A percentile compares a stretch with the other conserved stretches of the same genome.
Conservation (phyloP, 2,113 vertebrate species). For the Donacobius atricapilla region DNA sequence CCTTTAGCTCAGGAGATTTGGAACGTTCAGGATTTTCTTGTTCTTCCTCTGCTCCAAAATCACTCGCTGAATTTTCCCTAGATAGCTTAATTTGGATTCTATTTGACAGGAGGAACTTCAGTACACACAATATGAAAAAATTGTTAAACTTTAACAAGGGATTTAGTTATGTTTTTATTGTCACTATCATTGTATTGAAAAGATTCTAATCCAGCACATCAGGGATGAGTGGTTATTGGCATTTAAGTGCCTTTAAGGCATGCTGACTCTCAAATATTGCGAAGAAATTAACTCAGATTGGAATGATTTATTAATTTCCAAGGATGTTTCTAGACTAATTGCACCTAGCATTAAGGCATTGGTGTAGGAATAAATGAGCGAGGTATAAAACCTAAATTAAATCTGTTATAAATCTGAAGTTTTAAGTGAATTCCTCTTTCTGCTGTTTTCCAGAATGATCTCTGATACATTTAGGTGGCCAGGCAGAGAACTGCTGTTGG, state of each 20-base stretch:
- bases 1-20: slow-evolving; percentile 36
- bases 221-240: background rate
- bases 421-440: background rate
- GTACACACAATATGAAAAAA: background rate
- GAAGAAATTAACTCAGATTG: slow-evolving; percentile 34
- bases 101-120: slow-evolving; percentile 28
- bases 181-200: background rate
- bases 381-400: background rate
- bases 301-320: background rate
- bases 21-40: background rate
- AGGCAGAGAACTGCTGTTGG: background rate
- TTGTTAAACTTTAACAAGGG: slow-evolving; percentile 26
- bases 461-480: background rate
- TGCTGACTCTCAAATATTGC: background rate
- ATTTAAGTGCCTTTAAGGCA: background rate
- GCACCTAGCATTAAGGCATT: background rate
- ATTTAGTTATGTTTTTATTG: background rate
- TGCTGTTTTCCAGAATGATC: background rate
- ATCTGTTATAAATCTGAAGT: background rate
- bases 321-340: background rate
- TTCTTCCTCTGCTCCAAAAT: background rate
- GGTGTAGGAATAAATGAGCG: background rate
- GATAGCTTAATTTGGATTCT: background rate
- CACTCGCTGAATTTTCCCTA: background rate
- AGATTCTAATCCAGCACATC: background rate